Conservation (phyloP, 2,797 vertebrate species). For the Heteromormyrus szaboi region DNA sequence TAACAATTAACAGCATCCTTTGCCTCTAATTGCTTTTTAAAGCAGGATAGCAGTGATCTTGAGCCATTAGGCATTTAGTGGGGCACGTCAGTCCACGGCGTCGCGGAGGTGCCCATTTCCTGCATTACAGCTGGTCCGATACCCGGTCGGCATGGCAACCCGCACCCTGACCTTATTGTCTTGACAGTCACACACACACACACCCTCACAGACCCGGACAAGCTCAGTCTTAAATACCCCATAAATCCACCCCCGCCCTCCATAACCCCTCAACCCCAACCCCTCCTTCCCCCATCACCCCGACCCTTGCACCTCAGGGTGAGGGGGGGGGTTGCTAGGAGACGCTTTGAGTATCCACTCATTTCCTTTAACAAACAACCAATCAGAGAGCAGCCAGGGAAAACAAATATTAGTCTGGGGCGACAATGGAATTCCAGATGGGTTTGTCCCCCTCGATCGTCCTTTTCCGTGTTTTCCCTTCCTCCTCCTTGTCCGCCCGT, state of each 20-base stretch:
- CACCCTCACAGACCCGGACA: neutral
- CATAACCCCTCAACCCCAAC: neutral
- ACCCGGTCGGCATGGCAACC: neutral
- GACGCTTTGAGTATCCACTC: slow-evolving; percentile 57
- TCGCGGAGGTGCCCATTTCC: neutral
- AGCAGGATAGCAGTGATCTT: neutral
- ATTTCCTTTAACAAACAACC: slow-evolving; percentile 56
- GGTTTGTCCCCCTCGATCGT: slow-evolving; percentile 55
- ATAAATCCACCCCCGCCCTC: slow-evolving; percentile 24
- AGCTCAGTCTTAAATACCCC: neutral
- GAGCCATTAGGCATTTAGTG: neutral
- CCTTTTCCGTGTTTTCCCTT: slow-evolving; percentile 34
- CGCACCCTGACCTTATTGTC: neutral
- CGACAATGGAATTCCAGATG: slow-evolving; percentile 68
- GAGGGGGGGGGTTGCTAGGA: slow-evolving; percentile 53
- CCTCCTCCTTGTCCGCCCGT: slow-evolving; percentile 20
- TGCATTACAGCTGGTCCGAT: neutral
- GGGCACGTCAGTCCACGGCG: neutral
- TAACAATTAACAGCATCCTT: neutral
- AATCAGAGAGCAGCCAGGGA: slow-evolving; percentile 52
- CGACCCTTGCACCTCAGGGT: neutral
- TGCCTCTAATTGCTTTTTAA: neutral
- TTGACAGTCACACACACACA: neutral
- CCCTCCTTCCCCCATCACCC: slow-evolving; percentile 25
- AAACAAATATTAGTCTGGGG: slow-evolving; percentile 65